phyloP scores from a whole-genome alignment of 92 coral and sea anemone species.

The Galaxea fascicularis region DNA sequence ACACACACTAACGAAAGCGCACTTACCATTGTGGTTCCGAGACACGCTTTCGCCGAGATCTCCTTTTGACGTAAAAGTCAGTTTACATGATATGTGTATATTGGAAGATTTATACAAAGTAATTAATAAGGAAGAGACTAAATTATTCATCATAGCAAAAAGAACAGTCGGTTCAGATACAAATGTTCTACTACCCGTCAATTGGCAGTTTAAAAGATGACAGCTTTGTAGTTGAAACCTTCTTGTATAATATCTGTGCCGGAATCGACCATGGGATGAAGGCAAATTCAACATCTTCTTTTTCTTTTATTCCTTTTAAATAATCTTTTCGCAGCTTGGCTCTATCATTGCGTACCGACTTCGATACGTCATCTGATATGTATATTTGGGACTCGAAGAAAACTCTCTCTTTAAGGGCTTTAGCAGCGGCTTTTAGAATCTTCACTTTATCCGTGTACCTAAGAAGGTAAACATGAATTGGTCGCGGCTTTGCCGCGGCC shows the following conservation, averaged over 20 bases:
- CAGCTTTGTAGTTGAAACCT: neutral
- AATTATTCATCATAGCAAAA: neutral
- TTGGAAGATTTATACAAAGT: too few species aligned
- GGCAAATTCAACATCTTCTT: slow-evolving; percentile 3
- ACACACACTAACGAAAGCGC: slow-evolving; percentile 13
- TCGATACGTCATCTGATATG: neutral
- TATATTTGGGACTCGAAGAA: neutral
- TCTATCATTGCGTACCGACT: neutral
- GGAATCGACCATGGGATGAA: slow-evolving; percentile 28
- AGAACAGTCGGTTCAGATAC: neutral
- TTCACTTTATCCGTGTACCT: neutral
- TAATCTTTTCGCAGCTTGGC: neutral
- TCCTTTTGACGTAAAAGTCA: neutral
- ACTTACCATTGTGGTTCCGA: neutral
- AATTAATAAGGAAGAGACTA: too few species aligned
- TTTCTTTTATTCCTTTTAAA: neutral
- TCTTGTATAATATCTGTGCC: slow-evolving; percentile 28
- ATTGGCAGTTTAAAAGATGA: neutral
- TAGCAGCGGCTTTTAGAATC: neutral
- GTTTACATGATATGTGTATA: too few species aligned
- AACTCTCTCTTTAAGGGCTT: neutral
- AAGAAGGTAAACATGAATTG: neutral
- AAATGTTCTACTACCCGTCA: slow-evolving; percentile 4
- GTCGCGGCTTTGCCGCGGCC: neutral
- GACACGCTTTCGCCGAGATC: neutral